phyloP scores from a whole-genome alignment of 2,113 vertebrate species.

The Albula glossodonta region DNA sequence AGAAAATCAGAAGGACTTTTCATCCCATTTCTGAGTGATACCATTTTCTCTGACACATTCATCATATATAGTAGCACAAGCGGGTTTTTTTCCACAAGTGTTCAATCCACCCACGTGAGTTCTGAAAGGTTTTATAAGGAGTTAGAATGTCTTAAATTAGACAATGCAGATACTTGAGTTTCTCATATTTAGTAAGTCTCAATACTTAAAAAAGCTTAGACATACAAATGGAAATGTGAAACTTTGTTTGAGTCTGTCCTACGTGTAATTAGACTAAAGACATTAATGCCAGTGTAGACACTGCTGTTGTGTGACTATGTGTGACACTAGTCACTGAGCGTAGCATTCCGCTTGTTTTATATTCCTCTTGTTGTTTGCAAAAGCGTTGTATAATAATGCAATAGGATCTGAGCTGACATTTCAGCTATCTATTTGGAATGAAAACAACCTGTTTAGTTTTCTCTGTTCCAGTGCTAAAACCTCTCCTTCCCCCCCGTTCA shows the following conservation, averaged over 20 bases:
- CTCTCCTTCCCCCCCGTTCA: neutral
- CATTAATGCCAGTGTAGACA: constrained; percentile 55
- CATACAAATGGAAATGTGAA: neutral
- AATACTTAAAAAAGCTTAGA: constrained; percentile 1
- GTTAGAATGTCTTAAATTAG: neutral
- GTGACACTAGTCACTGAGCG: constrained; percentile 29
- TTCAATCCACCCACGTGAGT: neutral
- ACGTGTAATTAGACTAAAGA: constrained; percentile 45
- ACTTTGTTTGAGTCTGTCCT: constrained; percentile 20
- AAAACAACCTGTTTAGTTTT: constrained; percentile 29
- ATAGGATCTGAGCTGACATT: constrained; percentile 51
- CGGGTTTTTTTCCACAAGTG: neutral
- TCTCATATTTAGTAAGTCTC: constrained; percentile 39
- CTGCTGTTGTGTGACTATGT: constrained; percentile 35
- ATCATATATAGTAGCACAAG: neutral
- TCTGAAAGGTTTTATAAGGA: neutral
- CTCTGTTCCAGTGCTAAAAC: constrained; percentile 8
- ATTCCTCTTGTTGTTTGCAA: constrained; percentile 31
- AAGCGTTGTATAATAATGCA: constrained; percentile 26
- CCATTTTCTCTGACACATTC: neutral
- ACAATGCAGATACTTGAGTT: constrained; percentile 42
- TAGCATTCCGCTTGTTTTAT: constrained; percentile 41
- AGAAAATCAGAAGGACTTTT: neutral
- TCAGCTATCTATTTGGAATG: constrained; percentile 40
- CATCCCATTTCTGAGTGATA: neutral